Evolutionary conservation across 2,797 vertebrate genomes (phyloP), one percentile per base, ranked within the genome.

Genomic region (Cryptoblepharus egeriae): DNA sequence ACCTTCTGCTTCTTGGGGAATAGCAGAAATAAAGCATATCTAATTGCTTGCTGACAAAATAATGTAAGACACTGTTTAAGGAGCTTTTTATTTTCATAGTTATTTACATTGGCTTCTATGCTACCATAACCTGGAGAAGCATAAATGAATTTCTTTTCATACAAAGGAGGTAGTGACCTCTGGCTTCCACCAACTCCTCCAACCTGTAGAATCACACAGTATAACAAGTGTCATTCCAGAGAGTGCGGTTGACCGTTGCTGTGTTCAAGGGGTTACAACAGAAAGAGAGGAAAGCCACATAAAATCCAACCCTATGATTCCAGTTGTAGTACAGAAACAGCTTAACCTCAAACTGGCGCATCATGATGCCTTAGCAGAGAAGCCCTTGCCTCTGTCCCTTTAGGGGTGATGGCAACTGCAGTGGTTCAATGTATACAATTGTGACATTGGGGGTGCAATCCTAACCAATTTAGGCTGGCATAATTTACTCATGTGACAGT

Each of bases 11-110:
- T 80, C 63, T 85, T 32, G 24, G 32, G 12, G 69, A 64, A 80
- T 49, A 74, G 71, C 30, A n/a, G 39, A 79, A 24, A 79, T n/a
- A 77, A 58, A 57, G 60, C 75, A 82, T 39, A 70, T 45, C 71
- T 39, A 55, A 42, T 75, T 81, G 71, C 70, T 74, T 79, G 69
- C 70, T 82, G 80, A 73, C 39, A 57, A 64, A 63, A 32, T 86
- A 75, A 79, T 45, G n/a, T 24, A 58, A n/a, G n/a, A 22, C 64
- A 61, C 57, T 69, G 68, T 39, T 58, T 26, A 57, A 16, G 55
- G 45, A 69, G 45, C 55, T 82, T 82, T 68, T 72, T 37, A 73
- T 57, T 74, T 78, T 71, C 60, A 58, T n/a, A n/a, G 37, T 20
- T 11, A 28, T 35, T 60, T 37, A 70, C 70, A 61, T 16, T 64